A percentile compares a stretch with the other conserved stretches of the same genome.
These are phyloP conservation scores for Apostichopus japonicus DNA, from an alignment of 35 echinoderm and acorn worm genomes.

Conservation along the genomic window DNA sequence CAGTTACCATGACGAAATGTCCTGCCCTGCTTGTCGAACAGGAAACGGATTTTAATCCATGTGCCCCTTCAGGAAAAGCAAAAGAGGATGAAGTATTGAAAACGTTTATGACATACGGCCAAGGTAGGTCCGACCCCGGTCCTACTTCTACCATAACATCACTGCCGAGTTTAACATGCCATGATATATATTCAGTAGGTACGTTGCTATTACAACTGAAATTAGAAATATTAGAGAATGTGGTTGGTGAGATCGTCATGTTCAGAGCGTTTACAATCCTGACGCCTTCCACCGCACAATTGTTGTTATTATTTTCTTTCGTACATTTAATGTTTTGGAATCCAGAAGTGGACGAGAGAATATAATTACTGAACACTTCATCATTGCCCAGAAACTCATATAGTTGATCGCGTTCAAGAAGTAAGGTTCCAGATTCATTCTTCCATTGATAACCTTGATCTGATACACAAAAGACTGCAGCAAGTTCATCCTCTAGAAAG, in stretches of 20 bases:
- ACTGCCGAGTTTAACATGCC: neutral
- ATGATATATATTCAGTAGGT: neutral
- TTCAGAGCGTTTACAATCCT: neutral
- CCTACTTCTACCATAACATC: neutral
- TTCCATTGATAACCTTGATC: neutral
- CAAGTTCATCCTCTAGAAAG: neutral
- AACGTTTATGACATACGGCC: neutral
- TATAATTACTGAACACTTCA: neutral
- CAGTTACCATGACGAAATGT: neutral
- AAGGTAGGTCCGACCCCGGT: neutral
- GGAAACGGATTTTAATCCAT: neutral
- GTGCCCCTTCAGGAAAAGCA: neutral
- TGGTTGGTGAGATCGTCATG: neutral
- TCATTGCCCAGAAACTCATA: neutral
- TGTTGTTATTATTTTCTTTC: neutral
- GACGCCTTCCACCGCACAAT: neutral
- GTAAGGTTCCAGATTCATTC: neutral
- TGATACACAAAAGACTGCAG: neutral
- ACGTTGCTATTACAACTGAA: neutral
- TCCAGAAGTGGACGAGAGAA: neutral
- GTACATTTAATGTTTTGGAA: neutral
- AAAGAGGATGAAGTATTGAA: neutral
- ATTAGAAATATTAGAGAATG: neutral
- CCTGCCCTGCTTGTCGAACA: neutral
- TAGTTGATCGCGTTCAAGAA: neutral